Percentiles rank a stretch among this genome's conserved stretches.
These are phyloP conservation scores for Drosophila busckii DNA, from an alignment of 1,140 invertebrate genomes.

Conservation along the genomic window DNA sequence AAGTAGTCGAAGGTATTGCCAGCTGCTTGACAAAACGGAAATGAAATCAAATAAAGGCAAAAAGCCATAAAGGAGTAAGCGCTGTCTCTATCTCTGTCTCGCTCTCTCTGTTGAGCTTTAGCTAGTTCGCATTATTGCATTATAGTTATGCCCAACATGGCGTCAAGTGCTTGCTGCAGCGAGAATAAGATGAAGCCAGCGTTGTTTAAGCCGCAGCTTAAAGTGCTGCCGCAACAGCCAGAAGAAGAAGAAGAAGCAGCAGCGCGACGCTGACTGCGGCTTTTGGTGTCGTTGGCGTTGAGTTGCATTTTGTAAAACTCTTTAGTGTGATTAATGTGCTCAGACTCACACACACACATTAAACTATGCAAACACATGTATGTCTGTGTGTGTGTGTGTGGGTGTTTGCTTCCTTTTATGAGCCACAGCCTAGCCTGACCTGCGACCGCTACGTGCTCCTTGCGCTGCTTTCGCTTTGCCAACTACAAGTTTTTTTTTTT, in stretches of 20 bases:
- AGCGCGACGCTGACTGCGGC: conserved; percentile 5
- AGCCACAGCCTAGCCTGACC: conserved; percentile 52
- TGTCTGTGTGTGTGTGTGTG: conserved; percentile 2
- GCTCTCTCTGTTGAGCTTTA: no score
- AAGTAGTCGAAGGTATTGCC: conserved; percentile 49
- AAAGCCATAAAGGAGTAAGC: conserved; percentile 56
- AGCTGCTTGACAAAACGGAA: conserved; percentile 63
- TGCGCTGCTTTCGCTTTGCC: conserved; percentile 71
- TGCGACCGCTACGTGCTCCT: conserved; percentile 70
- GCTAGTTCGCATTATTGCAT: conserved; percentile 29
- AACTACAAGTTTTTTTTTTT: no score
- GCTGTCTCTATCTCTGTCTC: no score
- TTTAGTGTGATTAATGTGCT: conserved; percentile 75
- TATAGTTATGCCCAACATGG: conserved; percentile 12
- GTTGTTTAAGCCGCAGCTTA: conserved; percentile 66
- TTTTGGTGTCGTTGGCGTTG: conserved; percentile 20
- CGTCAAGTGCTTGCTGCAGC: conserved; percentile 27
- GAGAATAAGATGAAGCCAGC: conserved; percentile 11
- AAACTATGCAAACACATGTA: conserved; percentile 27
- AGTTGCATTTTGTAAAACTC: conserved; percentile 73
- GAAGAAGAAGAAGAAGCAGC: conserved; percentile 7
- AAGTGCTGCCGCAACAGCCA: conserved; percentile 62
- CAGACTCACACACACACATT: conserved; percentile 31
- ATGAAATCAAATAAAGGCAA: conserved; percentile 68
- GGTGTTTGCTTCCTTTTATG: conserved; percentile 61